Evolutionary conservation across 2,797 vertebrate genomes (phyloP), one percentile per base, ranked within the genome.

Genomic region (Hippocampus kuda): DNA sequence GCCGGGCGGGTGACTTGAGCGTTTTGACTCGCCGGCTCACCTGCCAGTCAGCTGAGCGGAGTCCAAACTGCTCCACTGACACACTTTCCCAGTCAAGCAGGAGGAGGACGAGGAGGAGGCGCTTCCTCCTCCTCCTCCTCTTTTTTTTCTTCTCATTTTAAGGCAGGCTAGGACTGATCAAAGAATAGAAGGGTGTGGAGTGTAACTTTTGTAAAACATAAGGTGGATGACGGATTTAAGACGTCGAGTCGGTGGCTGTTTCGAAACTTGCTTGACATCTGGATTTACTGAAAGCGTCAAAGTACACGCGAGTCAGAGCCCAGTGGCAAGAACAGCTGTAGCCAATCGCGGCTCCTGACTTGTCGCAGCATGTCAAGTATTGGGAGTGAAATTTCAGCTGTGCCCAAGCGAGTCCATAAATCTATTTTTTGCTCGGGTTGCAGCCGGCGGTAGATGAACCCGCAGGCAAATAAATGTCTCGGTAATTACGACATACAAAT

Each of bases 11-110:
- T 49, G 62, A 67, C 74, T 82, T 70, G 30, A 75, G 38, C 62
- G 0, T 64, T 74, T 69, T 41, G 72, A 90, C 73, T 90, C 0
- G 89, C 75, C 42, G 8, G 26, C 83, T 84, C 83, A 77, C 77
- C 78, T 84, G 87, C 84, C 87, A 75, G 80, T 90, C 89, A 84
- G 84, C 82, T 78, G 86, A 82, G 83, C 42, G 27, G 70, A 81
- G 77, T 75, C 77, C 65, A 75, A 86, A 78, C 83, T 91, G 91
- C 78, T 91, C 91, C 84, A 92, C 90, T 91, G 91, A 92, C 91
- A 91, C 89, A 89, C 82, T 91, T 91, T 90, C 81, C 69, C 81
- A 77, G 72, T 84, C 72, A 85, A 27, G 79, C 53, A 67, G 65
- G 68, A 51, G 68, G 72, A 81, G 81, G 34, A 38, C 34, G 67